phyloP scores from a whole-genome alignment of 2,888 invertebrate species.

The Gastrophysa polygoni region DNA sequence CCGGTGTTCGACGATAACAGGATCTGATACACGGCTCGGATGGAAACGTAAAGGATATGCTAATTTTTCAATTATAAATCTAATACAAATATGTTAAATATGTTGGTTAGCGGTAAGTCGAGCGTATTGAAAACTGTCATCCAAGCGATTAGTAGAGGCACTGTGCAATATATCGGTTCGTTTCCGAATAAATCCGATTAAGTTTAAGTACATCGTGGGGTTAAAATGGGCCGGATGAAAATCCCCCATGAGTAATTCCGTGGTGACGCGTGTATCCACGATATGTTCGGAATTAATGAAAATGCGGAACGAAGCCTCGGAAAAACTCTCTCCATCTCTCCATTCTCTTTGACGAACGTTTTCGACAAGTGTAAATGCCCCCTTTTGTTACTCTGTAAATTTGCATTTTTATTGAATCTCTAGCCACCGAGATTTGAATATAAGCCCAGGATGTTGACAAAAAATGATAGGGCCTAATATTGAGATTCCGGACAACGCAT shows the following conservation, averaged over 20 bases:
- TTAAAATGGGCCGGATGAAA: slow-evolving; percentile 57
- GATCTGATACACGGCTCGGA: slow-evolving; percentile 21
- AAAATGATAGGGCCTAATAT: slow-evolving; percentile 72
- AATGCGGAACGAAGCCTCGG: slow-evolving; percentile 39
- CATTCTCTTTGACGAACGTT: slow-evolving; percentile 47
- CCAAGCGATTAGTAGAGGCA: slow-evolving; percentile 49
- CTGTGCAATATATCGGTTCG: slow-evolving; percentile 53
- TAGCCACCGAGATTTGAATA: slow-evolving; percentile 58
- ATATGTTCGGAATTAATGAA: slow-evolving; percentile 59
- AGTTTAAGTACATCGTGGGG: slow-evolving; percentile 58
- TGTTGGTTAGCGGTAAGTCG: slow-evolving; percentile 46
- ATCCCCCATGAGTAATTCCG: slow-evolving; percentile 58
- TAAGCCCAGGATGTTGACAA: slow-evolving; percentile 61
- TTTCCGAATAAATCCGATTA: slow-evolving; percentile 58
- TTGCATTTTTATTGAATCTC: slow-evolving; percentile 63
- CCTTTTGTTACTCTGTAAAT: slow-evolving; percentile 66
- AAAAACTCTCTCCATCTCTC: slow-evolving; percentile 19
- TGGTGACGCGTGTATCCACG: slow-evolving; percentile 55
- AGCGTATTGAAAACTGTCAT: slow-evolving; percentile 51
- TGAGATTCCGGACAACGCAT: slow-evolving; percentile 52
- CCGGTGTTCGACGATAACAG: neutral
- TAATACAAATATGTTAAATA: slow-evolving; percentile 54
- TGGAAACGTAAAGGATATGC: slow-evolving; percentile 40
- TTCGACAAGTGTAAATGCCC: slow-evolving; percentile 59
- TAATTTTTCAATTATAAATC: slow-evolving; percentile 56